Evolutionary conservation across 2,797 vertebrate species (phyloP).

Genomic region (Sebastes hubbsi): DNA sequence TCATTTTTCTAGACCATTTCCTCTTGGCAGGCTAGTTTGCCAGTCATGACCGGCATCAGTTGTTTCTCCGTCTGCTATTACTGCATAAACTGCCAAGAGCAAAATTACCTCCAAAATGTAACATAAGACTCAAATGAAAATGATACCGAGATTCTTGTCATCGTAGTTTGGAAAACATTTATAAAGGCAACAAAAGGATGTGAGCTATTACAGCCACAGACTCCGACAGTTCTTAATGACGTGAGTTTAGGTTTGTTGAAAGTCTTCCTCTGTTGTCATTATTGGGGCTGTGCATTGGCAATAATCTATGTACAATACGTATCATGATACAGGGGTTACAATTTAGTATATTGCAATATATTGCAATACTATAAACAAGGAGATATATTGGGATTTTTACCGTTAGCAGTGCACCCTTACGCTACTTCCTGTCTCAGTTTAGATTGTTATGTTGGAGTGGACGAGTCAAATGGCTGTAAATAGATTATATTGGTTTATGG

Average conservation of each 20-base stretch:
- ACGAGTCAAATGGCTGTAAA: no score
- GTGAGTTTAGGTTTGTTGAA: not conserved
- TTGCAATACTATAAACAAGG: not conserved
- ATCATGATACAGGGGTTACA: not conserved
- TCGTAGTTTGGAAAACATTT: not conserved
- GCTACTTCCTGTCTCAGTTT: no score
- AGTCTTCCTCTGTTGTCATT: not conserved
- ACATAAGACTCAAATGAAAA: constrained; percentile 7
- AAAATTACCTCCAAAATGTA: not conserved
- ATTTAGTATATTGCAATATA: not conserved
- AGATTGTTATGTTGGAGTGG: no score
- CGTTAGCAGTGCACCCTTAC: fast-evolving
- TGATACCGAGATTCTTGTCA: not conserved
- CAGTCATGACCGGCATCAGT: not conserved
- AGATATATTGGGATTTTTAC: not conserved
- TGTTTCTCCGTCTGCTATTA: not conserved
- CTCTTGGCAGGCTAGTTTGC: constrained; percentile 1
- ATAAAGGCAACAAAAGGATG: not conserved
- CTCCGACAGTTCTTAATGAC: not conserved
- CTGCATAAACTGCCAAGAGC: not conserved
- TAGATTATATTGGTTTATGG: no score
- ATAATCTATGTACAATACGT: not conserved
- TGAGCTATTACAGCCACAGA: not conserved
- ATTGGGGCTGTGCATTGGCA: not conserved
- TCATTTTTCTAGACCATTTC: not conserved